phyloP scores from a whole-genome alignment of 2,888 invertebrate species.

The Drosophila percnosoma region DNA sequence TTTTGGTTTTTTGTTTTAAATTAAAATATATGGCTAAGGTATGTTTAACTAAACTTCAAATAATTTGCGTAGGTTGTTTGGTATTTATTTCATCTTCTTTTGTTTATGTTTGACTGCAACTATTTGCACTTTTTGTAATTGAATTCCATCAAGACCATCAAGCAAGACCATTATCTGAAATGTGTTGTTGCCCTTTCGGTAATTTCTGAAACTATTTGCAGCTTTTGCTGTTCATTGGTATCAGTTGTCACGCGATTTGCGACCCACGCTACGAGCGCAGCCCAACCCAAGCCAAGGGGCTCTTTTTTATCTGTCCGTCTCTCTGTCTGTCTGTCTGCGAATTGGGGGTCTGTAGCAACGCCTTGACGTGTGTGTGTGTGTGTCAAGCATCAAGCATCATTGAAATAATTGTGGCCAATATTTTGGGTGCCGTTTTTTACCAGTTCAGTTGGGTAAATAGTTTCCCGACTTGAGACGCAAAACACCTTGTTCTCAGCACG shows the following conservation, averaged over 20 bases:
- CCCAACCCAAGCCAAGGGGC: conserved; percentile 42
- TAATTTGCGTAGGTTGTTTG: conserved; percentile 3
- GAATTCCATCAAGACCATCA: conserved; percentile 63
- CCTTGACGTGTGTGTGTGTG: conserved; percentile 12
- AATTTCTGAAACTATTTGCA: conserved; percentile 47
- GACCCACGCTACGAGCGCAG: conserved; percentile 31
- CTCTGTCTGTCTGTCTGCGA: conserved; percentile 17
- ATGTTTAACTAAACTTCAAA: neutral
- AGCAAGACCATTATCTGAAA: conserved; percentile 42
- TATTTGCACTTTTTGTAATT: conserved; percentile 55
- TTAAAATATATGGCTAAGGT: neutral
- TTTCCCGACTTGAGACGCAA: conserved; percentile 22
- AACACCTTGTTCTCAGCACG: conserved; percentile 8
- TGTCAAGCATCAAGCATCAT: conserved; percentile 65
- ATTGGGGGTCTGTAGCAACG: conserved; percentile 20
- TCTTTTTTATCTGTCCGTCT: conserved; percentile 46
- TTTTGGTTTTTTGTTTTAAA: neutral
- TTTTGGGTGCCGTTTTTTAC: conserved; percentile 44
- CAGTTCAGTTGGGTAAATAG: conserved; percentile 21
- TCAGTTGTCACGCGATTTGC: conserved; percentile 56
- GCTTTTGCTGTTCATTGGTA: conserved; percentile 44
- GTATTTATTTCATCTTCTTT: neutral
- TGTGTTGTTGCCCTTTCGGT: conserved; percentile 39
- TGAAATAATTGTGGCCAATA: conserved; percentile 62
- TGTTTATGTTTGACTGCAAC: conserved; percentile 8